phyloP scores from a whole-genome alignment of 1,140 invertebrate genomes.

The Phymorhynchus buccinoides region DNA sequence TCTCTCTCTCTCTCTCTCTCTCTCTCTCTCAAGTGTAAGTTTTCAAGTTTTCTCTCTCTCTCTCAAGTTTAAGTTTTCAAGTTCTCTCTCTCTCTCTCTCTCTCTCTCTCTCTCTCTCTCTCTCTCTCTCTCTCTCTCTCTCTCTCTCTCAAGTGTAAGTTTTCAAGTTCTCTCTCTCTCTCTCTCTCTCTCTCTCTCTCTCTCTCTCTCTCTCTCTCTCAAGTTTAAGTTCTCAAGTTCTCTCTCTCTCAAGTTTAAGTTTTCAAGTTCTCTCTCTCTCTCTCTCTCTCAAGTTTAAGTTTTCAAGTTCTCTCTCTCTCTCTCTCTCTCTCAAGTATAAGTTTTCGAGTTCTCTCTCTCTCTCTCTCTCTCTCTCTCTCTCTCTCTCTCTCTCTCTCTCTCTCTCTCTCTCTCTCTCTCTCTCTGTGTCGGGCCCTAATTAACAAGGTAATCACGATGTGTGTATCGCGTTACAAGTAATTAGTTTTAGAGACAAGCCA shows the following conservation, averaged over 20 bases:
- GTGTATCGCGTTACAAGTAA: too few relatives aligned
- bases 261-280: not conserved
- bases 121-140: not conserved
- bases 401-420: slow-evolving; percentile 12
- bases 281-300: not conserved
- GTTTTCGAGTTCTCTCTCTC: not conserved
- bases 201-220: slow-evolving; percentile 24
- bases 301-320: not conserved
- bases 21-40: not conserved
- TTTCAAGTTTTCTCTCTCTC: not conserved
- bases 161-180: too few relatives aligned
- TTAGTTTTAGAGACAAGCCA: too few relatives aligned
- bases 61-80: too few relatives aligned
- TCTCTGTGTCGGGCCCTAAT: too few relatives aligned
- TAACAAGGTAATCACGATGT: too few relatives aligned
- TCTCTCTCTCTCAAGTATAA: slow-evolving; percentile 16
- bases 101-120: not conserved
- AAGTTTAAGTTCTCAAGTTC: not conserved
- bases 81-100: too few relatives aligned
- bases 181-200: not conserved
- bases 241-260: slow-evolving; percentile 19
- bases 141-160: too few relatives aligned
- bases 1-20: slow-evolving; percentile 10
- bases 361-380: not conserved
- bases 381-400: slow-evolving; percentile 27